Percentiles rank a stretch among this genome's conserved stretches.
phyloP scores from a whole-genome alignment of 2,888 invertebrate species.

The Acanthacorydalis orientalis region DNA sequence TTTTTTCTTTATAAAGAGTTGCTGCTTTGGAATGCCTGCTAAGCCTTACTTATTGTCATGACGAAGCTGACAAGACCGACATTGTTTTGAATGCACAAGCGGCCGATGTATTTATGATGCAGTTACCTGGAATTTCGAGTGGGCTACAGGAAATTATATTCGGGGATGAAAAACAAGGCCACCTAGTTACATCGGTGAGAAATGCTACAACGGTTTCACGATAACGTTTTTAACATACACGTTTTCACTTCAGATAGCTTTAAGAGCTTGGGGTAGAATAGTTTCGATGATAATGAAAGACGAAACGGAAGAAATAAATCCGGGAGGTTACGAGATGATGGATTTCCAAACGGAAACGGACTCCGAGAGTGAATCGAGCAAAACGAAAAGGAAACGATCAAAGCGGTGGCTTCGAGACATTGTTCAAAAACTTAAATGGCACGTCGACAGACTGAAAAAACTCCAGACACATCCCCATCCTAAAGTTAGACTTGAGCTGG shows the following conservation, averaged over 20 bases:
- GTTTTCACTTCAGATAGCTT: conserved; percentile 23
- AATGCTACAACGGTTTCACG: neutral
- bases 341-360: conserved; percentile 23
- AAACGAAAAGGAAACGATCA: conserved; percentile 18
- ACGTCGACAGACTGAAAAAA: conserved; percentile 26
- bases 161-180: conserved; percentile 39
- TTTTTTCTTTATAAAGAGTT: conserved; percentile 21
- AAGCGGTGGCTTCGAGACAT: conserved; percentile 37
- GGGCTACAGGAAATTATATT: conserved; percentile 39
- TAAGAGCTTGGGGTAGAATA: conserved; percentile 28
- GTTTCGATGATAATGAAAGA: conserved; percentile 28
- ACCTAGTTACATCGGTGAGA: conserved; percentile 39
- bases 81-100: conserved; percentile 30
- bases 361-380: no score
- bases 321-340: conserved; percentile 18
- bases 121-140: conserved; percentile 45
- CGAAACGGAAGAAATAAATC: conserved; percentile 10
- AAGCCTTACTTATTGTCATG: conserved; percentile 42
- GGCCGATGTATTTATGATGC: conserved; percentile 39
- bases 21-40: conserved; percentile 41
- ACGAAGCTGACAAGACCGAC: conserved; percentile 33
- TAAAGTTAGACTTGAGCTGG: conserved; percentile 44
- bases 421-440: conserved; percentile 32
- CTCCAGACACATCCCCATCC: conserved; percentile 41
- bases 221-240: neutral